A percentile compares a stretch with the other conserved stretches of the same genome.
Evolutionary conservation across 1,140 invertebrate genomes (phyloP).

Genomic region (Pseudomyrmex cubaensis): DNA sequence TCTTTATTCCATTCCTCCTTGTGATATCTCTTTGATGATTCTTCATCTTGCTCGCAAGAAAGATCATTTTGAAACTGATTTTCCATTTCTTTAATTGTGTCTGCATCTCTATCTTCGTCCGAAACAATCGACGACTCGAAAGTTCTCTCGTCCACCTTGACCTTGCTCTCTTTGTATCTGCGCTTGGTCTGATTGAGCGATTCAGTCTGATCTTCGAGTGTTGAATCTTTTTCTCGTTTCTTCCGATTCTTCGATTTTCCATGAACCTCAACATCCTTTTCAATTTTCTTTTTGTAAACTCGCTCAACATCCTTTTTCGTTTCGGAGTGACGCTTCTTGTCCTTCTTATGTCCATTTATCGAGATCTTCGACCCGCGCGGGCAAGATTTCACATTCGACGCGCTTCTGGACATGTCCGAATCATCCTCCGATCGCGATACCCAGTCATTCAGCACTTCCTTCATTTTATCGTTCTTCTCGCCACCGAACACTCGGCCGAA

Average conservation of each 20-base stretch:
- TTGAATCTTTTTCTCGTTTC: not conserved
- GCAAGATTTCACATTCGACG: slow-evolving; percentile 24
- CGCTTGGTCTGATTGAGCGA: slow-evolving; percentile 4
- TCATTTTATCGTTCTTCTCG: slow-evolving; percentile 81
- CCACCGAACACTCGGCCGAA: slow-evolving; percentile 81
- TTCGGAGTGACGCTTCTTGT: slow-evolving; percentile 33
- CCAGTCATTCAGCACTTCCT: slow-evolving; percentile 83
- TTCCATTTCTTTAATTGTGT: not conserved
- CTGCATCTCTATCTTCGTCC: not conserved
- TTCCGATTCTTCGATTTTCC: slow-evolving; percentile 51
- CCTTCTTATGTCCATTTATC: slow-evolving; percentile 45
- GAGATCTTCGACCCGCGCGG: not conserved
- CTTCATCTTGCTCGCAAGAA: slow-evolving; percentile 5
- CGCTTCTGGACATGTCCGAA: slow-evolving; percentile 64
- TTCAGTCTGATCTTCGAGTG: not conserved
- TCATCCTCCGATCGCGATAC: slow-evolving; percentile 80
- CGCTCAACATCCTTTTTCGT: slow-evolving; percentile 41
- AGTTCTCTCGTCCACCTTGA: slow-evolving; percentile 79
- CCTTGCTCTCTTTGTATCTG: slow-evolving; percentile 80
- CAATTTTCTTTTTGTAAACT: slow-evolving; percentile 4
- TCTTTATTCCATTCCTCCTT: slow-evolving; percentile 22
- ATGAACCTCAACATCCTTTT: not conserved
- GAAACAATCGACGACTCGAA: slow-evolving; percentile 55
- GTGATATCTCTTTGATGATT: not conserved
- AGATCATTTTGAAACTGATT: slow-evolving; percentile 5